These are phyloP conservation scores for Amazona guildingii DNA, from an alignment of 2,113 vertebrate genomes.

Conservation along the genomic window DNA sequence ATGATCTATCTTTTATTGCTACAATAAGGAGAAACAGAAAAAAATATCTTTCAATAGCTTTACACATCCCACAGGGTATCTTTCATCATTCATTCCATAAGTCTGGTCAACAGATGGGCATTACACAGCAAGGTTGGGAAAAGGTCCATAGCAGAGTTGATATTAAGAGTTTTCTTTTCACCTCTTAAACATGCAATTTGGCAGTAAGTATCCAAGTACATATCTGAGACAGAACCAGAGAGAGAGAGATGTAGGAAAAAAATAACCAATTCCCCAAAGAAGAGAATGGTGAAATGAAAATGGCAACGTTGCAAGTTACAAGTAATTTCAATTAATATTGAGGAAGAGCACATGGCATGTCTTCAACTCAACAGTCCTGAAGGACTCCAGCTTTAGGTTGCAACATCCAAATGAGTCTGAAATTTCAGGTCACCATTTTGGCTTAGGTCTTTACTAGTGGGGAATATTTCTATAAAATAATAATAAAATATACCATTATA, in stretches of 20 bases:
- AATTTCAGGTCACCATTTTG: not conserved
- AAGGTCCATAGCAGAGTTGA: not conserved
- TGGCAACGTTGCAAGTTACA: not conserved
- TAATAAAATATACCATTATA: not conserved
- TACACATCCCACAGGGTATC: not conserved
- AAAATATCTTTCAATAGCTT: slow-evolving; percentile 41
- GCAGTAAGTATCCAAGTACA: not conserved
- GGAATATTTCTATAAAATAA: not conserved
- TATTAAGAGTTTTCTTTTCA: not conserved
- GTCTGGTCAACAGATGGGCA: slow-evolving; percentile 32
- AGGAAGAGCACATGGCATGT: not conserved
- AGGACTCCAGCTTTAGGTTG: not conserved
- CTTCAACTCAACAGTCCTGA: not conserved
- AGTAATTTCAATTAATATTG: not conserved
- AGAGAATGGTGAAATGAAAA: not conserved
- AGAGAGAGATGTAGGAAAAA: not conserved
- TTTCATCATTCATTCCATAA: slow-evolving; percentile 37
- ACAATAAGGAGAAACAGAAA: slow-evolving; percentile 49
- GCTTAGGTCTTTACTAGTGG: not conserved
- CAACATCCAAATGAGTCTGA: not conserved
- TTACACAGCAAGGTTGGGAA: slow-evolving; percentile 31
- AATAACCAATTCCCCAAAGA: not conserved
- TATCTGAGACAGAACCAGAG: not conserved
- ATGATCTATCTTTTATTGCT: slow-evolving; percentile 66
- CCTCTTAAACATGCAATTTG: not conserved